Evolutionary conservation across 1,140 invertebrate genomes (phyloP).

Genomic region (Drosophila tristis): DNA sequence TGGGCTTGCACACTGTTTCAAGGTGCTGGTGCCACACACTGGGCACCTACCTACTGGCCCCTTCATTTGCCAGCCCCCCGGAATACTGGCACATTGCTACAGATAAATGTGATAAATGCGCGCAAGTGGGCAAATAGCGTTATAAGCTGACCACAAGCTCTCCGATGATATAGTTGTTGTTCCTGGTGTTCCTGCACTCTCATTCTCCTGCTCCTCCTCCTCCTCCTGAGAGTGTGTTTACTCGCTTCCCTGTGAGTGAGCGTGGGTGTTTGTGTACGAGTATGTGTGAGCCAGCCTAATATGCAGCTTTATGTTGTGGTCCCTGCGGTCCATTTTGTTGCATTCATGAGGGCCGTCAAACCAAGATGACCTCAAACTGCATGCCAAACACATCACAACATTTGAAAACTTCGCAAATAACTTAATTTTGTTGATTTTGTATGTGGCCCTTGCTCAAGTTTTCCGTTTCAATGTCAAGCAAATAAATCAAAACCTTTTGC

Average conservation of each 20-base stretch:
- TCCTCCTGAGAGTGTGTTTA: neutral
- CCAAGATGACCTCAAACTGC: too few relatives aligned
- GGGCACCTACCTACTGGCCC: neutral
- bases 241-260: slow-evolving; percentile 26
- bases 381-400: neutral
- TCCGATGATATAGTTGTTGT: slow-evolving; percentile 40
- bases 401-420: neutral
- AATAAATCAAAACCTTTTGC: slow-evolving; percentile 25
- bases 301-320: slow-evolving; percentile 21
- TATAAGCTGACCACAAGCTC: slow-evolving; percentile 76
- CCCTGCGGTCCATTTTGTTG: slow-evolving; percentile 11
- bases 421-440: slow-evolving; percentile 1
- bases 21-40: slow-evolving; percentile 37
- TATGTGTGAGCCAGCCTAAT: slow-evolving; percentile 37
- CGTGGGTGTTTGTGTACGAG: slow-evolving; percentile 12
- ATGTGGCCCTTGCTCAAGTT: neutral
- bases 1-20: slow-evolving; percentile 18
- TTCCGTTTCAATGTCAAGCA: neutral
- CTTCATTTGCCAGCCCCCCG: too few relatives aligned
- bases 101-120: slow-evolving; percentile 80
- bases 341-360: too few relatives aligned
- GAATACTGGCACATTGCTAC: slow-evolving; percentile 26
- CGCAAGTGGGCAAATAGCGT: slow-evolving; percentile 69
- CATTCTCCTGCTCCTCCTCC: too few relatives aligned
- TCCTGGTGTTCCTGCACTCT: neutral